Evolutionary conservation across 2,113 vertebrate species (phyloP), one percentile per base, ranked within the genome.

Genomic region (Triplophysa dalaica): DNA sequence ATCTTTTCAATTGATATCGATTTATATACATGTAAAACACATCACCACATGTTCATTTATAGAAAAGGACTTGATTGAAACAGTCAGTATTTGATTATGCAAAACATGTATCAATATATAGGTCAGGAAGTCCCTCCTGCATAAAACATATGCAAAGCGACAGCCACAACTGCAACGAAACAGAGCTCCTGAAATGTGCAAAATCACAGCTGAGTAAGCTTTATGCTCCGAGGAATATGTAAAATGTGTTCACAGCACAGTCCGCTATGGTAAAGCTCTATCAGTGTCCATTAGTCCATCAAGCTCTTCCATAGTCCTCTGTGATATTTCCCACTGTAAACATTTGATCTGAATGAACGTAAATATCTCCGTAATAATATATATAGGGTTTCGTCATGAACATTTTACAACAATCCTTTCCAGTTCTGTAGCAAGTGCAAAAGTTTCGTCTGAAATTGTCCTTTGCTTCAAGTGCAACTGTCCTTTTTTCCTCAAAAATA

Each of bases 291-390:
- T 82, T 52, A 68, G 75, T 74, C 54, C 52, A 65, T 22, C 24
- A 61, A 67, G 38, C 50, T 45, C 17, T 68, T 41, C 66, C 64
- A n/a, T 43, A 64, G 26, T 48, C 33, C 54, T 17, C 43, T 43
- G 43, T 64, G 22, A 69, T 76, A 33, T 76, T 66, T 75, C 70
- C 62, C 21, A 21, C 29, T 66, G 70, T 66, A 75, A 80, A 75
- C 70, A 80, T 67, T 80, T 29, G 52, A 73, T 73, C 54, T 9
- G 9, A 74, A 74, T 65, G 12, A 29, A 66, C 11, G 22, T 2
- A 41, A 62, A 73, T 8, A 63, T 54, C 29, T 7, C n/a, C 16
- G 16, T 21, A 58, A 56, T 43, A 54, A 58, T 62, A 22, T 62
- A 75, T 62, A 75, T 26, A 62, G 41, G 6, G 24, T n/a, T 21